Evolutionary conservation across 2,113 vertebrate species (phyloP).

Genomic region (Brachypteracias leptosomus): DNA sequence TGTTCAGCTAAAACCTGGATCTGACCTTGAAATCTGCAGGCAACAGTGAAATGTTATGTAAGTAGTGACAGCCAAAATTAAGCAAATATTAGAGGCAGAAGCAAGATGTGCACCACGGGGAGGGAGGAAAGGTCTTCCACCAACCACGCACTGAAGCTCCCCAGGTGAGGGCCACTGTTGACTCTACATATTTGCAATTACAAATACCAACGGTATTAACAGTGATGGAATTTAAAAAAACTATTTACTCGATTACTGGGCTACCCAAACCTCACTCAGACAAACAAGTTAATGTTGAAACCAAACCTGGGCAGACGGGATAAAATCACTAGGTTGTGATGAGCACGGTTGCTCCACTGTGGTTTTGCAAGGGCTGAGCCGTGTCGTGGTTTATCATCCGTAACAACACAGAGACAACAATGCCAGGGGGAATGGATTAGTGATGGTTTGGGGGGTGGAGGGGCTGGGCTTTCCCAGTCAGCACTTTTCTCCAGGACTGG

Average conservation of each 20-base stretch:
- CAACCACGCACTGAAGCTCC: fast-evolving
- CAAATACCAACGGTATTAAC: neutral
- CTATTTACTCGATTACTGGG: neutral
- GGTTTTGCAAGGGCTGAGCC: neutral
- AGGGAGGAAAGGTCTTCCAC: neutral
- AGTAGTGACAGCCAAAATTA: neutral
- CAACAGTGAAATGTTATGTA: neutral
- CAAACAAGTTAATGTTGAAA: neutral
- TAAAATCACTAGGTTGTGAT: neutral
- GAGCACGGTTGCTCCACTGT: neutral
- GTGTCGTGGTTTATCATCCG: neutral
- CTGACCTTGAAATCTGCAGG: neutral
- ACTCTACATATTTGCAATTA: neutral
- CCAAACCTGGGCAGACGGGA: neutral
- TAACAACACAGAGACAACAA: neutral
- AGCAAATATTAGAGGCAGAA: neutral
- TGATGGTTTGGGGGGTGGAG: neutral
- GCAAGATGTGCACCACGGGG: neutral
- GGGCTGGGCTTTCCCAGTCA: neutral
- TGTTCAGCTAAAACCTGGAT: neutral
- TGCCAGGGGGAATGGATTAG: neutral
- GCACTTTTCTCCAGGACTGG: neutral
- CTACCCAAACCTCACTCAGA: neutral
- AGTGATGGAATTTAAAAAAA: neutral
- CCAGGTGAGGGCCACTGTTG: neutral